phyloP scores from a whole-genome alignment of 92 coral and sea anemone species.

The Zoanthus sansibaricus region DNA sequence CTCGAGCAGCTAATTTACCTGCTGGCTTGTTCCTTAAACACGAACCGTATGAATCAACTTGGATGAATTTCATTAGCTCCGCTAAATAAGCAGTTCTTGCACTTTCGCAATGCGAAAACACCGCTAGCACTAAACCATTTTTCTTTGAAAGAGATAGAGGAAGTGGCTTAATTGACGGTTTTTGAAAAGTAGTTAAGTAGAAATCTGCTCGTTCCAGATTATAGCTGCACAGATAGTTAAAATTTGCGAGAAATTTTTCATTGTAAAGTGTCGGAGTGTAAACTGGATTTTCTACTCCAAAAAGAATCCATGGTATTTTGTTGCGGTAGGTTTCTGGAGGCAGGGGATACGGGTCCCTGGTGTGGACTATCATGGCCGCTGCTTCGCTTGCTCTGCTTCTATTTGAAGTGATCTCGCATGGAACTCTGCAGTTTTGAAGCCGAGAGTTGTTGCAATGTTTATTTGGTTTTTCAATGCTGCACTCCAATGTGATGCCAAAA shows the following conservation, averaged over 20 bases:
- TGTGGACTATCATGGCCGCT: constrained; percentile 49
- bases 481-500: background rate
- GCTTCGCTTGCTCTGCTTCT: constrained; percentile 37
- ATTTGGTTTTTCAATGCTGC: background rate
- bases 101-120: constrained; percentile 75
- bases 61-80: constrained; percentile 68
- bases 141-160: constrained; percentile 68
- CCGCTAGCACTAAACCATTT: constrained; percentile 64
- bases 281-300: constrained; percentile 65
- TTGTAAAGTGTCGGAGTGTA: constrained; percentile 57
- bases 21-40: constrained; percentile 60
- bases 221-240: constrained; percentile 61
- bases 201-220: constrained; percentile 65
- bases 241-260: constrained; percentile 38
- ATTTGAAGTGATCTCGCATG: constrained; percentile 60
- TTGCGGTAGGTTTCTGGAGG: constrained; percentile 45
- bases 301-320: constrained; percentile 48
- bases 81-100: constrained; percentile 72
- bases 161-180: constrained; percentile 53
- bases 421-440: constrained; percentile 50
- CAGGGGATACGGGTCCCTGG: constrained; percentile 55
- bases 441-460: constrained; percentile 6
- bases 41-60: constrained; percentile 74
- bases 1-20: background rate
- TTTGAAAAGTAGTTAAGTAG: constrained; percentile 16